These are phyloP conservation scores for Volucella bombylans DNA, from an alignment of 2,888 invertebrate species.

Conservation along the genomic window DNA sequence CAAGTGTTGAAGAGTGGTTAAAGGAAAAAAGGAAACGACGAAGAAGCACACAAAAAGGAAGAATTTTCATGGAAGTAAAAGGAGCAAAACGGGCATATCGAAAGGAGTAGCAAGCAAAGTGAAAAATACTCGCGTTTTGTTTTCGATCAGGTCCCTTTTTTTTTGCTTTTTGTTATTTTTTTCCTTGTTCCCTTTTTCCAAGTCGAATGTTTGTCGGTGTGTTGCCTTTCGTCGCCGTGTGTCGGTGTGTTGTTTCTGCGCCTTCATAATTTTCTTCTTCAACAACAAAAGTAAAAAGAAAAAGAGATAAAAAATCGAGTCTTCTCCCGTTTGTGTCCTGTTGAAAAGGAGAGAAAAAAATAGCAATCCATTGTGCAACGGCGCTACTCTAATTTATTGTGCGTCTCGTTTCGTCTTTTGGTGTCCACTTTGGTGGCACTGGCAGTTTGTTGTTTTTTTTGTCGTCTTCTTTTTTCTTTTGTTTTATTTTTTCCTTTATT, in stretches of 20 bases:
- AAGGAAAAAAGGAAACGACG: conserved; percentile 3
- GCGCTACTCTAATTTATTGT: conserved; percentile 36
- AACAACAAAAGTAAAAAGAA: neutral
- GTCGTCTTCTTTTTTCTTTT: neutral
- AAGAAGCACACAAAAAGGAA: neutral
- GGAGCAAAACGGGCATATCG: conserved; percentile 21
- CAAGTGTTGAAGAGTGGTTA: neutral
- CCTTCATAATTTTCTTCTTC: conserved; percentile 17
- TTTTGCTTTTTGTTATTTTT: conserved; percentile 12
- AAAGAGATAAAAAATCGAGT: conserved; percentile 1
- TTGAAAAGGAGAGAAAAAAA: conserved; percentile 28
- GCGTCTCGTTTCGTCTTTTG: conserved; percentile 23
- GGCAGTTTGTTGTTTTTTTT: neutral
- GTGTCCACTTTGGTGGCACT: neutral
- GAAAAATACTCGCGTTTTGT: conserved; percentile 42
- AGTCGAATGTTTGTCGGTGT: neutral
- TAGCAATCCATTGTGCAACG: conserved; percentile 16
- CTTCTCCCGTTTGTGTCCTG: conserved; percentile 47
- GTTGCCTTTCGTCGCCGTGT: conserved; percentile 5
- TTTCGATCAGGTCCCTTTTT: conserved; percentile 32
- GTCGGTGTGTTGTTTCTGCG: conserved; percentile 29
- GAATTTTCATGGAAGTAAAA: conserved; percentile 22
- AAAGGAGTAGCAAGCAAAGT: conserved; percentile 33
- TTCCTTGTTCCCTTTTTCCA: conserved; percentile 2
- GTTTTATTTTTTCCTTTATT: neutral